Conservation (phyloP, 2,888 invertebrate species). For the Stenolophus ochropezus region DNA sequence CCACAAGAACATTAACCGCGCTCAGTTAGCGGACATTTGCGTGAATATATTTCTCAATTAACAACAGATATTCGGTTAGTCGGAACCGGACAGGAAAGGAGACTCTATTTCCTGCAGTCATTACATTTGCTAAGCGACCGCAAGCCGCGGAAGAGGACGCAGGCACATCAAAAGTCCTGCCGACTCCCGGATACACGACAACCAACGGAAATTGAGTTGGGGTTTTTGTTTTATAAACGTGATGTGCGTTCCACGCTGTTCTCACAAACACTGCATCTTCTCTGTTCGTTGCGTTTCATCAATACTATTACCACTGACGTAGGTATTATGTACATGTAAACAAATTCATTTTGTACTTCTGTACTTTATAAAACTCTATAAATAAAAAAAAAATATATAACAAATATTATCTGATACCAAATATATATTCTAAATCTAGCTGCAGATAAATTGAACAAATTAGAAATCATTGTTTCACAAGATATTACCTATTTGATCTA, state of each 20-base stretch:
- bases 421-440: too few species aligned
- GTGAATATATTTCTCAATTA: conserved; percentile 56
- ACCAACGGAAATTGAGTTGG: conserved; percentile 55
- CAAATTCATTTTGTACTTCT: too few species aligned
- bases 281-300: not conserved
- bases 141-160: too few species aligned
- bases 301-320: not conserved
- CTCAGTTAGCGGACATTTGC: conserved; percentile 51
- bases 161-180: conserved; percentile 49
- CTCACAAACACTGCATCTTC: conserved; percentile 39
- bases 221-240: conserved; percentile 57
- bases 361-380: too few species aligned
- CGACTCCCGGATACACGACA: conserved; percentile 50
- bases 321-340: not conserved
- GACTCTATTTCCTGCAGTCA: conserved; percentile 58
- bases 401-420: too few species aligned
- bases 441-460: too few species aligned
- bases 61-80: conserved; percentile 54
- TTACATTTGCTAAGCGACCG: conserved; percentile 55
- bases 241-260: conserved; percentile 37
- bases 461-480: too few species aligned
- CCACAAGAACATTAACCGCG: conserved; percentile 48
- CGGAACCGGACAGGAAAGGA: conserved; percentile 52
- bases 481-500: too few species aligned
- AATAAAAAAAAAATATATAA: too few species aligned